These are phyloP conservation scores for Drosophila sechellia DNA, from an alignment of 1,140 invertebrate genomes.

Conservation along the genomic window DNA sequence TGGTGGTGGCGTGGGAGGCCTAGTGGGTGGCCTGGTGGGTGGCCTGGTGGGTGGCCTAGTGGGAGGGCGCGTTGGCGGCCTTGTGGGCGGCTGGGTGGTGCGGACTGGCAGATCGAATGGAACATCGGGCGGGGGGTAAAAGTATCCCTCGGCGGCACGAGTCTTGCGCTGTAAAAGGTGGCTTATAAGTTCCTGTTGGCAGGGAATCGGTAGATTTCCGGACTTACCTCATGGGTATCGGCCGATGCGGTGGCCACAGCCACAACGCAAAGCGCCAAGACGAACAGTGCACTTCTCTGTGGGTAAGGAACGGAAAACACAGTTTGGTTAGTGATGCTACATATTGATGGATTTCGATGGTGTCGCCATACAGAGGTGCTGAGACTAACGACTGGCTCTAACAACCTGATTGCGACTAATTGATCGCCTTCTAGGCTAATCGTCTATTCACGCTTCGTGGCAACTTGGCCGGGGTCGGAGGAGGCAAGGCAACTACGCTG, in stretches of 20 bases:
- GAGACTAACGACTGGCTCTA: slow-evolving; percentile 32
- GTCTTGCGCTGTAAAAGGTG: slow-evolving; percentile 61
- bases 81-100: slow-evolving; percentile 52
- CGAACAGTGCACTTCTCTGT: slow-evolving; percentile 83
- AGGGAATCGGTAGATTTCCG: neutral
- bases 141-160: slow-evolving; percentile 73
- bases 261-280: slow-evolving; percentile 79
- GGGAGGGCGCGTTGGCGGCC: slow-evolving; percentile 54
- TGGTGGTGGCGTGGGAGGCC: slow-evolving; percentile 50
- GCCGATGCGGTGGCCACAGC: slow-evolving; percentile 70
- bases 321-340: neutral
- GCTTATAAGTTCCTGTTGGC: neutral
- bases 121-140: slow-evolving; percentile 68
- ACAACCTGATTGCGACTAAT: slow-evolving; percentile 65
- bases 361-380: slow-evolving; percentile 16
- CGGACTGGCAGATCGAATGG: slow-evolving; percentile 70
- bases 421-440: slow-evolving; percentile 71
- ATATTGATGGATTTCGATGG: slow-evolving; percentile 1
- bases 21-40: slow-evolving; percentile 35
- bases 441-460: slow-evolving; percentile 57
- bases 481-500: slow-evolving; percentile 26
- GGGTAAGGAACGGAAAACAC: neutral
- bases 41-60: slow-evolving; percentile 40
- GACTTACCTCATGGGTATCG: slow-evolving; percentile 76
- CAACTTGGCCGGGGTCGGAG: slow-evolving; percentile 45